Base-by-base conservation (phyloP, 2,888 invertebrate species). In the Sericinus montela region DNA sequence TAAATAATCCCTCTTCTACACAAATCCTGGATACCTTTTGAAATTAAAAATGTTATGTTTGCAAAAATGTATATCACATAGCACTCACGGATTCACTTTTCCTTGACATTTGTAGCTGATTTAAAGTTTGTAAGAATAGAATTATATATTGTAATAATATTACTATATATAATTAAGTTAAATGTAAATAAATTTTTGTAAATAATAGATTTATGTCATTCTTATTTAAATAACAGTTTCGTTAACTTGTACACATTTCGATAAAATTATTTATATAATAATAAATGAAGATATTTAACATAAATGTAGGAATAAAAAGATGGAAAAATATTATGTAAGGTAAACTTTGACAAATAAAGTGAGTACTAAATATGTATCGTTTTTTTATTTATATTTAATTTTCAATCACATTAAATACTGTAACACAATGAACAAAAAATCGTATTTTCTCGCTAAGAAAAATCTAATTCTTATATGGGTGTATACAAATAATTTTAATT, bases 341-440 rank as follows among this genome's bases (percentile, higher is more conserved):
- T 53, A 69, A 80, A 81, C 66, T 83, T 85, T 81, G 87, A 87
- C 87, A 86, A 87, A 87, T 87, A 87, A 87, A 87, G 68, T 81
- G 85, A 83, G 81, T 70, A 75, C 79, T 65, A 62, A 11, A 11
- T 30, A 54, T 42, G 44, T 53, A 28, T 28, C n/a, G n/a, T n/a
- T n/a, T n/a, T n/a, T n/a, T n/a, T n/a, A n/a, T n/a, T n/a, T n/a
- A n/a, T n/a, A n/a, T n/a, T n/a, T n/a, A n/a, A n/a, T n/a, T n/a
- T n/a, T n/a, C n/a, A n/a, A n/a, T n/a, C n/a, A n/a, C n/a, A n/a
- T n/a, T n/a, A n/a, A n/a, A n/a, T n/a, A n/a, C n/a, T n/a, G n/a
- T n/a, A n/a, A n/a, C n/a, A n/a, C n/a, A n/a, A n/a, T n/a, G n/a
- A n/a, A n/a, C n/a, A n/a, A n/a, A n/a, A n/a, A n/a, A n/a, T n/a